Evolutionary conservation across 2,797 vertebrate species (phyloP).

Genomic region (Crypturellus tataupa): DNA sequence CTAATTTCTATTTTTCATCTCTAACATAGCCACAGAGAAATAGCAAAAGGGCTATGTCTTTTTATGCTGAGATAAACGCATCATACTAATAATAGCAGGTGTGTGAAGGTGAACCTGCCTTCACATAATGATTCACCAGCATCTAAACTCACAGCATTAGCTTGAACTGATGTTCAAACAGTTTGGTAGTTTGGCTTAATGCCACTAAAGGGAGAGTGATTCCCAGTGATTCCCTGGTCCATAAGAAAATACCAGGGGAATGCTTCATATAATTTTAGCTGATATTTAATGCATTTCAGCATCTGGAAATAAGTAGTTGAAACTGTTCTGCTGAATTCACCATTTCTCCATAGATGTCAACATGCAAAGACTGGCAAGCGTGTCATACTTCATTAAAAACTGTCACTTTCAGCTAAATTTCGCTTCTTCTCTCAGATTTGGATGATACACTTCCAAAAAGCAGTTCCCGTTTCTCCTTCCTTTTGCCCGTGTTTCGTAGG

Average conservation of each 20-base stretch:
- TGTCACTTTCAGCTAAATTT: neutral
- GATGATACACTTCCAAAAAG: neutral
- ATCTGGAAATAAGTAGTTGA: neutral
- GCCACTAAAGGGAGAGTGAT: neutral
- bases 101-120: neutral
- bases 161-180: neutral
- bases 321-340: neutral
- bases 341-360: neutral
- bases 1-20: neutral
- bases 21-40: neutral
- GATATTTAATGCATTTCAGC: neutral
- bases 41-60: neutral
- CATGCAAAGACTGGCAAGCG: neutral
- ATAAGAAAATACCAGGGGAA: neutral
- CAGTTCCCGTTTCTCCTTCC: conserved; percentile 28
- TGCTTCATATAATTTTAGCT: neutral
- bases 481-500: neutral
- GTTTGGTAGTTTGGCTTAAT: neutral
- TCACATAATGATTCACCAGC: neutral
- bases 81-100: neutral
- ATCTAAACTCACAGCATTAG: neutral
- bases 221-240: neutral
- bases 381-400: neutral
- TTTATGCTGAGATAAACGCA: neutral
- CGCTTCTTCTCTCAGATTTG: conserved; percentile 56